phyloP scores from a whole-genome alignment of 2,797 vertebrate genomes.

The Limosa lapponica region DNA sequence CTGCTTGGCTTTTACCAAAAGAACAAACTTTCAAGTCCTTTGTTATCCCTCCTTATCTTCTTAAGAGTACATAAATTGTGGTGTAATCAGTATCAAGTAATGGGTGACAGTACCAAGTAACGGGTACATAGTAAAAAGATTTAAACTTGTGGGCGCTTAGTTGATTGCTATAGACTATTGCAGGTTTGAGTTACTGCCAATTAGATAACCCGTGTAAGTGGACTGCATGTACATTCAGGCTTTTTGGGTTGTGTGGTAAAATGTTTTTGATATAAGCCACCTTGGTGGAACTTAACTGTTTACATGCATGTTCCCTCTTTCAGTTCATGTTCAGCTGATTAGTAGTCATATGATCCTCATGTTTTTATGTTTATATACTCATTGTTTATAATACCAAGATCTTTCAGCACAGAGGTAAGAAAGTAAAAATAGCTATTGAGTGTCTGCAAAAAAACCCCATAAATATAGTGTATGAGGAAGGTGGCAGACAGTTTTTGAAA shows the following conservation, averaged over 20 bases:
- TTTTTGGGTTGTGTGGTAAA: neutral
- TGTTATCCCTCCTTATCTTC: neutral
- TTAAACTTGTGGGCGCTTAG: neutral
- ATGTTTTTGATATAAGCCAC: neutral
- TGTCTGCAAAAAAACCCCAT: rapidly evolving
- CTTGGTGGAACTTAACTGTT: neutral
- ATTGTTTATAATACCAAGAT: neutral
- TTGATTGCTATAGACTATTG: neutral
- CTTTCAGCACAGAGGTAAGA: neutral
- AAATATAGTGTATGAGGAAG: neutral
- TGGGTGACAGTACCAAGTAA: neutral
- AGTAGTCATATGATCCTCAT: neutral
- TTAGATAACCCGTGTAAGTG: neutral
- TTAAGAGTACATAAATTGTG: neutral
- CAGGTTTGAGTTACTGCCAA: neutral
- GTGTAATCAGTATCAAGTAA: neutral
- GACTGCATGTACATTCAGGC: neutral
- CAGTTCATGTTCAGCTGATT: neutral
- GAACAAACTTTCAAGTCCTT: neutral
- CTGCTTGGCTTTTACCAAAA: neutral
- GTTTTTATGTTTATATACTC: neutral
- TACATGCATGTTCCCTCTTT: neutral
- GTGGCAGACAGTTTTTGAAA: neutral
- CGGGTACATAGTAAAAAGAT: neutral
- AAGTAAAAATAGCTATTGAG: neutral